These are phyloP conservation scores for Nemoura dubitans DNA, from an alignment of 2,888 invertebrate species.

Conservation along the genomic window DNA sequence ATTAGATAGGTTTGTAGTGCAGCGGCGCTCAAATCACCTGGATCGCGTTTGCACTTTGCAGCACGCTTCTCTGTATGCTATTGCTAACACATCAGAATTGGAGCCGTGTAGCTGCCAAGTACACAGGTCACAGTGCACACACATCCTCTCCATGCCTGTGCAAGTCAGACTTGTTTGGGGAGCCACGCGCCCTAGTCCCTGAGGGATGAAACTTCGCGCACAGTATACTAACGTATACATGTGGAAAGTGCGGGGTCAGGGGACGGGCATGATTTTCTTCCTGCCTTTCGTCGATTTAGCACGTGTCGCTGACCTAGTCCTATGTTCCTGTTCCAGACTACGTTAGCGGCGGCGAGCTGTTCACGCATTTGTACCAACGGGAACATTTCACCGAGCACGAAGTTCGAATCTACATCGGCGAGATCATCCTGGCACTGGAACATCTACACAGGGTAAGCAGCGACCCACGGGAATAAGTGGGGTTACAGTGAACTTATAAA, in stretches of 20 bases:
- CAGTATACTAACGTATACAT: neutral
- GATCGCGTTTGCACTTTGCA: neutral
- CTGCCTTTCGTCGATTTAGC: neutral
- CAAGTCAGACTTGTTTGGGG: neutral
- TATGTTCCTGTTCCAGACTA: conserved; percentile 77
- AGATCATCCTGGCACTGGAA: conserved; percentile 94
- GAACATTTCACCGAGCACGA: conserved; percentile 91
- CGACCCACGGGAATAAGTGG: conserved; percentile 27
- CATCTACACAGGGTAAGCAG: conserved; percentile 87
- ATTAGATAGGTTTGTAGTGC: neutral
- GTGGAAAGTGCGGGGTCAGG: neutral
- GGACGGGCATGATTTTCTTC: neutral
- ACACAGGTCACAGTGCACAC: no score
- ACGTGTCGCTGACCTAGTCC: neutral
- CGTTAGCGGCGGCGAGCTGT: conserved; percentile 96
- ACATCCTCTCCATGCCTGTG: neutral
- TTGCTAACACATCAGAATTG: neutral
- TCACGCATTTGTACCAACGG: conserved; percentile 94
- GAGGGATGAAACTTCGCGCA: neutral
- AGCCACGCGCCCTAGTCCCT: neutral
- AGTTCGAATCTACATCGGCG: conserved; percentile 93
- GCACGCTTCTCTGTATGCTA: neutral
- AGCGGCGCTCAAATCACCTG: neutral
- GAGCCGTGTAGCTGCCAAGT: no score
- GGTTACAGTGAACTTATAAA: neutral